Evolutionary conservation across 2,113 vertebrate species (phyloP).

Genomic region (Sinosuthora webbiana): DNA sequence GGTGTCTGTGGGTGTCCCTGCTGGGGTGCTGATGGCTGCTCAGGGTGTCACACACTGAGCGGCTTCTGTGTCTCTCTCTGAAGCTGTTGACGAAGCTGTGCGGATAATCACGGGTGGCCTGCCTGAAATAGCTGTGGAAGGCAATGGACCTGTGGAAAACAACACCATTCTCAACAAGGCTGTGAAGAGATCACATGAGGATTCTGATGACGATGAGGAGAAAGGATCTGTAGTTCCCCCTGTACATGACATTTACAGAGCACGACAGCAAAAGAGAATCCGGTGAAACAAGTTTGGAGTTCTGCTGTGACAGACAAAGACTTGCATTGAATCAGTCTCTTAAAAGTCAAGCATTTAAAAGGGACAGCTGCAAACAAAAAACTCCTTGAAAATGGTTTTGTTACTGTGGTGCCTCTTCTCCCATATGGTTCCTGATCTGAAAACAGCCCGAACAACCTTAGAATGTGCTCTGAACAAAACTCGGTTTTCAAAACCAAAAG

Average conservation of each 20-base stretch:
- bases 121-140: conserved; percentile 85
- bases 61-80: neutral
- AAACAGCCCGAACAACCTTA: conserved; percentile 62
- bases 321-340: conserved; percentile 66
- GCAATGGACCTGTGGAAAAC: conserved; percentile 92
- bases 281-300: conserved; percentile 77
- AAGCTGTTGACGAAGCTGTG: conserved; percentile 93
- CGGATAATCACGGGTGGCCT: conserved; percentile 90
- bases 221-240: conserved; percentile 94
- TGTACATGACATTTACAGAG: conserved; percentile 96
- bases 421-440: conserved; percentile 64
- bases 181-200: conserved; percentile 94
- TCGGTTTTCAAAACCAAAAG: conserved; percentile 58
- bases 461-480: conserved; percentile 63
- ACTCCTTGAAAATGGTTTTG: conserved; percentile 74
- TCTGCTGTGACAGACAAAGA: conserved; percentile 34
- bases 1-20: neutral
- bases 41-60: neutral
- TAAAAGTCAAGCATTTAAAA: conserved; percentile 68
- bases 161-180: conserved; percentile 84
- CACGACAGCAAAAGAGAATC: conserved; percentile 96
- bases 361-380: conserved; percentile 72
- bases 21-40: neutral
- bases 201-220: conserved; percentile 96
- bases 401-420: conserved; percentile 80